Base-by-base conservation (phyloP, 2,113 vertebrate genomes). In the Nyctereutes procyonoides region DNA sequence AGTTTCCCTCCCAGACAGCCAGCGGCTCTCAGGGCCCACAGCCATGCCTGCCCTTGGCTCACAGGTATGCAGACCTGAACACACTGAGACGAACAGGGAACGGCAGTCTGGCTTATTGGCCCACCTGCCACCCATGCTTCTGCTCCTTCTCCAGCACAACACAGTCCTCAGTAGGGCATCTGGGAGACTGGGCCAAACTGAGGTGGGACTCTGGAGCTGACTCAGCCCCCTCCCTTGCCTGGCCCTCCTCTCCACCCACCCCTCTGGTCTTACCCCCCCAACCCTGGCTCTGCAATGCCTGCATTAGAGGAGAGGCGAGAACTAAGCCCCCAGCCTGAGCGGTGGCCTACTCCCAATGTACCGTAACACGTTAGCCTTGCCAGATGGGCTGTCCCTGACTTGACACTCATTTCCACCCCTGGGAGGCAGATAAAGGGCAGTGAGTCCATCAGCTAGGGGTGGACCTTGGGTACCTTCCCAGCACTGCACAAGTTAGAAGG, bases 321-420 rank as follows among this genome's bases (percentile, higher is more conserved):
- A 17, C 10, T 48, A 19, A 3, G 8, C 30, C 13, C 60, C 11
- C 20, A 2, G 7, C 1, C 9, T 10, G 35, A 58, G 43, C 1
- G 58, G 28, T 2, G 3, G 9, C 30, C 17, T 8, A 1, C 7
- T 93, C 53, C 82, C 13, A 26, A 32, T 2, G 0, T 43, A 43
- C 77, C 51, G 32, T 2, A 20, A 63, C 1, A 4, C 32, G 67
- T 76, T 4, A n/a, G 6, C 22, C 19, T 4, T 8, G 58, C 16
- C 14, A 8, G 13, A 22, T 0, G 13, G 20, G 4, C 35, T 13
- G 17, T 6, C 24, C 24, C 32, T 74, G 53, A 26, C 74, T 16
- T 7, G 10, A 69, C 3, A 73, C 24, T 55, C 19, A 8, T 32
- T 48, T 67, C 48, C 24, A 55, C 7, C 15, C 22, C 7, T 15